A percentile compares a stretch with the other conserved stretches of the same genome.
Conservation (phyloP, 1,140 invertebrate genomes). For the Helicoverpa armigera region DNA sequence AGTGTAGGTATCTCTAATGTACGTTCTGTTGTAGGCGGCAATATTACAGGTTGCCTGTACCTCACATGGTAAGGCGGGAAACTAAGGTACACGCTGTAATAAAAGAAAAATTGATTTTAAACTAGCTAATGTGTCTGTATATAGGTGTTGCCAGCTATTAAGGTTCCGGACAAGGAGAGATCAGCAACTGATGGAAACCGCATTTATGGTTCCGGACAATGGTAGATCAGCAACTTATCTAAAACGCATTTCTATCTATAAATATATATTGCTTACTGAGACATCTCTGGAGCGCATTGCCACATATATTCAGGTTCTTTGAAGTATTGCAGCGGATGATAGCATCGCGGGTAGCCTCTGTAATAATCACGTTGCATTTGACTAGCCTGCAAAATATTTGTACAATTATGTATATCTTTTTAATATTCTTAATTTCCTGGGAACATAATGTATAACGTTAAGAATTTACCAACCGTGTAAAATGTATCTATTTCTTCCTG, state of each 20-base stretch:
- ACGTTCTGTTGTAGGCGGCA: slow-evolving; percentile 79
- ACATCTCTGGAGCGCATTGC: slow-evolving; percentile 83
- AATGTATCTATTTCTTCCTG: slow-evolving; percentile 80
- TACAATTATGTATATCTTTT: not conserved
- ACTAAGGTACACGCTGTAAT: slow-evolving; percentile 82
- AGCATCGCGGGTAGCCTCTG: slow-evolving; percentile 83
- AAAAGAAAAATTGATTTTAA: slow-evolving; percentile 19
- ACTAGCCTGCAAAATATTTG: slow-evolving; percentile 74
- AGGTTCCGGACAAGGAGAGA: not conserved
- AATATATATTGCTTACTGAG: slow-evolving; percentile 35
- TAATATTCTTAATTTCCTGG: not conserved
- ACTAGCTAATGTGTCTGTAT: no score
- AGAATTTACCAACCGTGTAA: slow-evolving; percentile 66
- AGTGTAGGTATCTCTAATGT: slow-evolving; percentile 77
- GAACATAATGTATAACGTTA: not conserved
- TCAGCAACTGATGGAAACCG: no score
- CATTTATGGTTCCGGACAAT: not conserved
- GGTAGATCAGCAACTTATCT: not conserved
- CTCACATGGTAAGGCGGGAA: slow-evolving; percentile 84
- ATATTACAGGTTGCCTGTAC: slow-evolving; percentile 85
- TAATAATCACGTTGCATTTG: slow-evolving; percentile 88
- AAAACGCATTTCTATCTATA: not conserved
- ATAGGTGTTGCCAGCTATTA: no score
- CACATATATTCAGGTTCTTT: slow-evolving; percentile 82
- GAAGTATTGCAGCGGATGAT: slow-evolving; percentile 87